A percentile compares a stretch with the other conserved stretches of the same genome.
Conservation (phyloP, 2,113 vertebrate genomes). For the rabbit (Oryctolagus cuniculus) region DNA sequence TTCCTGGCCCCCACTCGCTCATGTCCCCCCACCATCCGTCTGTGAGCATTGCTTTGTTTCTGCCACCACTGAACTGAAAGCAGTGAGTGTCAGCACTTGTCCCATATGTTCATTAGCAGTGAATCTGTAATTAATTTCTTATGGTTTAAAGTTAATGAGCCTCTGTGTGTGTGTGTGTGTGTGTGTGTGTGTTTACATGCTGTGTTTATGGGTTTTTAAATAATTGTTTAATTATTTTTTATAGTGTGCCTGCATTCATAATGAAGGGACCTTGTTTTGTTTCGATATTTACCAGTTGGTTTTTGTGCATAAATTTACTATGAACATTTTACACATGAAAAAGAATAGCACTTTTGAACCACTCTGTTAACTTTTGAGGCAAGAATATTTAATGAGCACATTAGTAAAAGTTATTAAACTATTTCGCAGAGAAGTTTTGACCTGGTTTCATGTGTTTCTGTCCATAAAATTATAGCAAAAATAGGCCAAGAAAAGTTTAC, state of each 20-base stretch:
- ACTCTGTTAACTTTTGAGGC: constrained; percentile 23
- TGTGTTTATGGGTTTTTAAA: constrained; percentile 66
- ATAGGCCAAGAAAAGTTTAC: background rate
- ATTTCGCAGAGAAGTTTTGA: constrained; percentile 15
- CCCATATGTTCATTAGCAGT: constrained; percentile 79
- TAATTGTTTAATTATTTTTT: constrained; percentile 75
- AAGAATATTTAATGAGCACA: constrained; percentile 36
- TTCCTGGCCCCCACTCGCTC: constrained; percentile 69
- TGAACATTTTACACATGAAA: background rate
- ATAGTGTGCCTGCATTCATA: constrained; percentile 63
- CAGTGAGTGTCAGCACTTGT: constrained; percentile 66
- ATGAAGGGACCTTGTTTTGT: constrained; percentile 56
- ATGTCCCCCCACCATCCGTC: constrained; percentile 71
- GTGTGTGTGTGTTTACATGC: background rate
- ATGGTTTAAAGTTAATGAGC: constrained; percentile 75
- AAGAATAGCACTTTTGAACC: background rate
- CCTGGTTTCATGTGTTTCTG: background rate
- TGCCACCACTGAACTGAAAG: constrained; percentile 76
- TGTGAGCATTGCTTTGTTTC: constrained; percentile 69
- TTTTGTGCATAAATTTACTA: constrained; percentile 1
- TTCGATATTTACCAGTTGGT: constrained; percentile 60
- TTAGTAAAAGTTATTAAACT: constrained; percentile 18
- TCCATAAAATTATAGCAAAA: constrained; percentile 16
- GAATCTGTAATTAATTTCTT: constrained; percentile 83
- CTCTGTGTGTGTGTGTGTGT: background rate